Base-by-base conservation (phyloP, 2,113 vertebrate genomes). In the Pluvianellus socialis region DNA sequence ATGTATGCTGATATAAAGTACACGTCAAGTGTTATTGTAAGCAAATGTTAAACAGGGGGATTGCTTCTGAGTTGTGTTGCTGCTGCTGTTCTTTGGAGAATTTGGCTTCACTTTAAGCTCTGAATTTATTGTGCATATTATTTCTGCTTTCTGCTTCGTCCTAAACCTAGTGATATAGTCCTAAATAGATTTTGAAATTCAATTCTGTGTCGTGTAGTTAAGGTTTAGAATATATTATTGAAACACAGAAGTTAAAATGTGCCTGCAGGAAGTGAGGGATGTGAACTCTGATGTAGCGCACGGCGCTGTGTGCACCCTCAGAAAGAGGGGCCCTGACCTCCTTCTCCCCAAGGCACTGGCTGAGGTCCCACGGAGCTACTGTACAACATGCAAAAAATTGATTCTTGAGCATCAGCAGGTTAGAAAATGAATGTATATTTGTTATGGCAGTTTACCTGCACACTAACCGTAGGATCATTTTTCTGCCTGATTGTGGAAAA, bases 141-240 rank as follows among this genome's bases (percentile, higher is more conserved):
- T 73, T 86, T 85, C 66, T 94, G 65, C 59, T 70, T 89, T 76
- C 55, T 88, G 16, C 38, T 87, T 75, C 85, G 44, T 86, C 40
- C 79, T 84, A 77, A 84, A 68, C 13, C 32, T 68, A 65, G 35
- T 1, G 3, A 17, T 88, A 32, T 4, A 24, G 23, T 59, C 38
- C 68, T 71, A 38, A 88, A 55, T 2, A 71, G 62, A 45, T 52
- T 81, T 42, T 90, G 32, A 81, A 86, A 76, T 74, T 87, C 42
- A 62, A 0, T 70, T 92, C 65, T 83, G 49, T 32, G n/a, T 88
- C 59, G 19, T 35, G 26, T 35, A 45, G 33, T 45, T 85, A 63
- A 65, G 33, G 9, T 62, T 89, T 83, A 83, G 42, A 77, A 49
- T 91, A 10, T 21, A 12, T 72, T 75, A 10, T 9, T 62, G 47